phyloP scores from a whole-genome alignment of 2,797 vertebrate genomes.

The Loris lydekkerianus region DNA sequence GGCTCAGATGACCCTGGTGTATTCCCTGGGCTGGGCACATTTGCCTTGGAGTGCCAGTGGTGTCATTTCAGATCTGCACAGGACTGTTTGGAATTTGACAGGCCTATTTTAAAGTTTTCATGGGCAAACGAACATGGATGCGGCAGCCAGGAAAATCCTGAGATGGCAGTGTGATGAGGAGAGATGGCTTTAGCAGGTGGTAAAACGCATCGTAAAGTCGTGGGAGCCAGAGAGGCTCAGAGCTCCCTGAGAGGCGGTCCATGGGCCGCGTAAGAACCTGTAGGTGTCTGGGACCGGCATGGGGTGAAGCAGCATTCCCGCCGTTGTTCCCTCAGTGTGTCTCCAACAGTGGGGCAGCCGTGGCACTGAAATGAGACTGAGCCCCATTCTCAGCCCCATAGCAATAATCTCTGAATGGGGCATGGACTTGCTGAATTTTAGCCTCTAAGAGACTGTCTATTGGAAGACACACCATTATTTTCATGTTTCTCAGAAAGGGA shows the following conservation, averaged over 20 bases:
- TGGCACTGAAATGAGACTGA: neutral
- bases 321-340: too few relatives aligned
- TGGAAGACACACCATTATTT: neutral
- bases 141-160: neutral
- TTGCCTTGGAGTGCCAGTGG: neutral
- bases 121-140: accelerated
- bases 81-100: neutral
- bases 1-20: neutral
- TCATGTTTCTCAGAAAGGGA: neutral
- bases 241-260: neutral
- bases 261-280: too few relatives aligned
- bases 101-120: neutral
- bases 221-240: neutral
- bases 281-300: accelerated
- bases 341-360: accelerated
- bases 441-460: neutral
- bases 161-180: neutral
- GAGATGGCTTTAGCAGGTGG: neutral
- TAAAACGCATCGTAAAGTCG: too few relatives aligned
- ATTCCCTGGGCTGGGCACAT: neutral
- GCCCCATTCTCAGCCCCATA: neutral
- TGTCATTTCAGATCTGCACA: neutral
- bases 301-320: too few relatives aligned
- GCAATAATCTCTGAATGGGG: neutral
- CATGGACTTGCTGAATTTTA: neutral